Evolutionary conservation across 2,888 invertebrate genomes (phyloP), one percentile per base, ranked within the genome.

Genomic region (Papilio gigon): DNA sequence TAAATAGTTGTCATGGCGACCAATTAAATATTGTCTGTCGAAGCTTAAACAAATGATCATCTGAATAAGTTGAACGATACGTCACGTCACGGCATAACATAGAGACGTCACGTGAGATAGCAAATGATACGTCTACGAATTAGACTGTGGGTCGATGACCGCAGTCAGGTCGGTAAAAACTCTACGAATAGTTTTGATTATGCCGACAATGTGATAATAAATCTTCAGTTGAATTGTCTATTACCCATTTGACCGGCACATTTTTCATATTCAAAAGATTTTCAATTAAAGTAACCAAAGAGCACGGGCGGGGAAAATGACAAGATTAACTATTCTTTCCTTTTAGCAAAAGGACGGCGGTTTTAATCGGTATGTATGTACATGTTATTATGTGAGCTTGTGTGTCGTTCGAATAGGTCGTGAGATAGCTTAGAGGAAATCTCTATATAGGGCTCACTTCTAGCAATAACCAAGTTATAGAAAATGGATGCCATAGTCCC

Each of bases 101-200:
- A 63, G 44, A n/a, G 53, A 30, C 53, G n/a, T 22, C 37, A 62
- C 20, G 61, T 53, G 50, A 30, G 17, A 17, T 40, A 9, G 9
- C 42, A 33, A 42, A 67, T 53, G 61, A 61, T 67, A 67, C 67
- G 4, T 33, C n/a, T n/a, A n/a, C n/a, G n/a, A n/a, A n/a, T n/a
- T n/a, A n/a, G n/a, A n/a, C n/a, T n/a, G n/a, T n/a, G 12, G 56
- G 40, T 61, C 67, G 27, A 33, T 42, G 67, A 62, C 67, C 67
- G 61, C 20, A 9, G 22, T 60, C 35, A 50, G 63, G 47, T 37
- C 35, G 33, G 60, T 50, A 61, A 61, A 60, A 67, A 67, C 8
- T 37, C 30, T 27, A 37, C 27, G 14, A 56, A 56, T 50, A 8
- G 4, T 20, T 63, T 47, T 53, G 22, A 37, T 64, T 37, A 12